Evolutionary conservation across 2,888 invertebrate genomes (phyloP).

Genomic region (Tachystola acroxantha): DNA sequence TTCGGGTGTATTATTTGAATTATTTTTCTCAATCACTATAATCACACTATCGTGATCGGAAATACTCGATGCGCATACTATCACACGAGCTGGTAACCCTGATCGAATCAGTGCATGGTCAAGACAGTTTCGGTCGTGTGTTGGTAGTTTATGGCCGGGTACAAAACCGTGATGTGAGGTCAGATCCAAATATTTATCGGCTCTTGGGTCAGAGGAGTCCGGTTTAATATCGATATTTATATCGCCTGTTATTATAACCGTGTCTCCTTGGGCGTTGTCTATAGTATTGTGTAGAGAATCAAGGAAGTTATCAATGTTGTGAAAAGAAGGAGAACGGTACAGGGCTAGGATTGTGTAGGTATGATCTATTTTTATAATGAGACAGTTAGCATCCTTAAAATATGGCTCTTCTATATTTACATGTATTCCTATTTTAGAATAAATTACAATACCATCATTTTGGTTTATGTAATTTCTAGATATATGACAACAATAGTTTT

Average conservation of each 20-base stretch:
- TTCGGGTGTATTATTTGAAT: too few species aligned
- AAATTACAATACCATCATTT: constrained; percentile 3
- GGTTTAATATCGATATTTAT: neutral
- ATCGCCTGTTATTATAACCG: neutral
- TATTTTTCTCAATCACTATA: too few species aligned
- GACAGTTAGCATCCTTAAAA: neutral
- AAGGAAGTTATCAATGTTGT: neutral
- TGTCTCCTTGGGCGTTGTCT: neutral
- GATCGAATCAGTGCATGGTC: too few species aligned
- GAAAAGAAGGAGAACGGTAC: neutral
- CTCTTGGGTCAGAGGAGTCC: neutral
- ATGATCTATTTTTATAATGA: neutral
- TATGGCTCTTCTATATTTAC: neutral
- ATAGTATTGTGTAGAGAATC: neutral
- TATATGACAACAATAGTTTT: neutral
- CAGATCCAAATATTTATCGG: neutral
- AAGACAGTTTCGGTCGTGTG: too few species aligned
- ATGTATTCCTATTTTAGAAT: neutral
- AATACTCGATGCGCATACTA: too few species aligned
- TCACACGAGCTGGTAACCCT: too few species aligned
- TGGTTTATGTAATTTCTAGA: neutral
- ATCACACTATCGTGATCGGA: too few species aligned
- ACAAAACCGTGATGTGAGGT: neutral
- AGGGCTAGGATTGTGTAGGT: neutral
- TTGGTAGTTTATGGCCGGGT: neutral